Percentiles rank a stretch among this genome's conserved stretches.
Conservation (phyloP, 2,888 invertebrate species). For the Rhogogaster chlorosoma region DNA sequence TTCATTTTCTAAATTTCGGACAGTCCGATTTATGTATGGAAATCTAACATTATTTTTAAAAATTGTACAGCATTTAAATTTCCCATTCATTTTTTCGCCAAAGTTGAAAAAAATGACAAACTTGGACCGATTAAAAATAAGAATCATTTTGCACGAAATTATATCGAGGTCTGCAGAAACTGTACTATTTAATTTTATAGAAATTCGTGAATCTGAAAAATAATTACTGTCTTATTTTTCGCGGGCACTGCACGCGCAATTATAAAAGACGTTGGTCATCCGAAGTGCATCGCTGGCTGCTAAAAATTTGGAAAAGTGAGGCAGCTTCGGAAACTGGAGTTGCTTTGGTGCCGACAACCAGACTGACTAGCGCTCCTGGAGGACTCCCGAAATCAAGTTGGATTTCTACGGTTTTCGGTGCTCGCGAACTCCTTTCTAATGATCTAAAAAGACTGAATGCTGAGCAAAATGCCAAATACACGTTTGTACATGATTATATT, state of each 20-base stretch:
- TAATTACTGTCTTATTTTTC: neutral
- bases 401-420: conserved; percentile 78
- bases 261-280: conserved; percentile 67
- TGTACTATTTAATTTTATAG: neutral
- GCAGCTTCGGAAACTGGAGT: conserved; percentile 77
- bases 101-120: neutral
- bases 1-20: neutral
- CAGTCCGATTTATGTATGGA: neutral
- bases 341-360: conserved; percentile 77
- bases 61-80: neutral
- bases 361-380: conserved; percentile 72
- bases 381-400: conserved; percentile 74
- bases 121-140: neutral
- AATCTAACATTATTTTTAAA: neutral
- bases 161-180: neutral
- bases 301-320: conserved; percentile 81
- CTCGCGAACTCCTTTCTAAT: conserved; percentile 67
- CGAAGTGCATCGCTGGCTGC: conserved; percentile 73
- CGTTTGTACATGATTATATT: conserved; percentile 65
- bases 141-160: neutral
- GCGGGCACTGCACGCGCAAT: neutral
- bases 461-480: conserved; percentile 75
- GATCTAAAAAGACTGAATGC: conserved; percentile 69
- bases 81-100: neutral
- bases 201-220: neutral